Evolutionary conservation across 2,888 invertebrate genomes (phyloP).

Genomic region (Drosophila mulleri): DNA sequence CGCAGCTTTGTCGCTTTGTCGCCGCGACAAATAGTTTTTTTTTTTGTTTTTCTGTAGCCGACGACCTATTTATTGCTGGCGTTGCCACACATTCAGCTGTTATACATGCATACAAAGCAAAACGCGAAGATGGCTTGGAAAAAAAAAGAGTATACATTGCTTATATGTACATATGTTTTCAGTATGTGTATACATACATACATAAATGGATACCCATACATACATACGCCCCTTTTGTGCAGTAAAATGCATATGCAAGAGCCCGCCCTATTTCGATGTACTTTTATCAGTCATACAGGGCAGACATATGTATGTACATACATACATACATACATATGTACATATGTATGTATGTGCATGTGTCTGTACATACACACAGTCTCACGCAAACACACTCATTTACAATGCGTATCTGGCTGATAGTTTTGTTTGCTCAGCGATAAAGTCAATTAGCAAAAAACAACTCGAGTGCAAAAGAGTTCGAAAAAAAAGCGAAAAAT

Average conservation of each 20-base stretch:
- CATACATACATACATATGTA: background rate
- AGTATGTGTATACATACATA: too few relatives aligned
- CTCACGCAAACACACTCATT: background rate
- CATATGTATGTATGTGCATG: background rate
- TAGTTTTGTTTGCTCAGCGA: conserved; percentile 76
- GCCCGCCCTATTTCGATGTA: background rate
- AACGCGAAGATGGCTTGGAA: background rate
- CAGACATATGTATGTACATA: background rate
- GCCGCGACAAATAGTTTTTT: conserved; percentile 56
- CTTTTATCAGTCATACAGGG: conserved; percentile 8
- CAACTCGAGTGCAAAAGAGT: conserved; percentile 59
- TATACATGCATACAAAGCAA: conserved; percentile 14
- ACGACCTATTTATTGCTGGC: conserved; percentile 68
- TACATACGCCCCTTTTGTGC: conserved; percentile 30
- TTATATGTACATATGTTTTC: background rate
- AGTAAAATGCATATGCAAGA: conserved; percentile 35
- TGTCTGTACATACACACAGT: background rate
- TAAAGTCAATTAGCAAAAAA: conserved; percentile 77
- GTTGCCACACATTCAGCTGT: conserved; percentile 48
- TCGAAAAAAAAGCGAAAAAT: background rate
- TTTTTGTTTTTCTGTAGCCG: conserved; percentile 46
- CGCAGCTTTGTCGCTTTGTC: conserved; percentile 36
- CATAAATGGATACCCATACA: too few relatives aligned
- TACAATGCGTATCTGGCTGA: conserved; percentile 40
- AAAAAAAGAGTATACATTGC: background rate